These are phyloP conservation scores for Diceros bicornis DNA, from an alignment of 2,797 vertebrate species.

Conservation along the genomic window DNA sequence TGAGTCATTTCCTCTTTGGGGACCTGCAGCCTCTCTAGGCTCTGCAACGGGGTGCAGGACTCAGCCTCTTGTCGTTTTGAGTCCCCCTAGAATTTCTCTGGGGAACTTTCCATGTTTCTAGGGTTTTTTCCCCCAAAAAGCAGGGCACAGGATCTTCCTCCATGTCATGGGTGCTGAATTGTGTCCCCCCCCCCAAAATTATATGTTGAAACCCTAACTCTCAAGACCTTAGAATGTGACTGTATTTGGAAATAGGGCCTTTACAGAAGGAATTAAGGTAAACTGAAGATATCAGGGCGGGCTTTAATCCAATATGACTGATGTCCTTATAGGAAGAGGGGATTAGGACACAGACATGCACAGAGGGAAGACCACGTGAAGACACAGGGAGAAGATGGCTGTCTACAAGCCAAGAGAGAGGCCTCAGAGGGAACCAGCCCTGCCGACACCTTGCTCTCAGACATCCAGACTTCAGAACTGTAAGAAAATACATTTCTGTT, in stretches of 20 bases:
- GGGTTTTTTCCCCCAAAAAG: not conserved
- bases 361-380: not conserved
- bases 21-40: not conserved
- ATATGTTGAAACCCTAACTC: not conserved
- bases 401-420: not conserved
- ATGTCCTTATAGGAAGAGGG: not conserved
- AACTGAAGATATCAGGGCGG: not conserved
- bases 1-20: conserved; percentile 70
- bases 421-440: not conserved
- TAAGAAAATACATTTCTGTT: not conserved
- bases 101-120: not conserved
- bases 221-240: not conserved
- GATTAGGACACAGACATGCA: not conserved
- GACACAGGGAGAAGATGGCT: not conserved
- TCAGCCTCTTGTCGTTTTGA: not conserved
- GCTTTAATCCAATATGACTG: not conserved
- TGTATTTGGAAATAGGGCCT: not conserved
- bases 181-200: not conserved
- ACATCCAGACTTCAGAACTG: not conserved
- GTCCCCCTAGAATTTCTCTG: not conserved
- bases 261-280: not conserved
- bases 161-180: not conserved
- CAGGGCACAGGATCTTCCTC: not conserved
- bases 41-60: not conserved
- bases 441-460: not conserved